Percentiles rank a stretch among this genome's conserved stretches.
These are phyloP conservation scores for Rotaria magnacalcarata DNA, from an alignment of 2,888 invertebrate species.

Conservation along the genomic window DNA sequence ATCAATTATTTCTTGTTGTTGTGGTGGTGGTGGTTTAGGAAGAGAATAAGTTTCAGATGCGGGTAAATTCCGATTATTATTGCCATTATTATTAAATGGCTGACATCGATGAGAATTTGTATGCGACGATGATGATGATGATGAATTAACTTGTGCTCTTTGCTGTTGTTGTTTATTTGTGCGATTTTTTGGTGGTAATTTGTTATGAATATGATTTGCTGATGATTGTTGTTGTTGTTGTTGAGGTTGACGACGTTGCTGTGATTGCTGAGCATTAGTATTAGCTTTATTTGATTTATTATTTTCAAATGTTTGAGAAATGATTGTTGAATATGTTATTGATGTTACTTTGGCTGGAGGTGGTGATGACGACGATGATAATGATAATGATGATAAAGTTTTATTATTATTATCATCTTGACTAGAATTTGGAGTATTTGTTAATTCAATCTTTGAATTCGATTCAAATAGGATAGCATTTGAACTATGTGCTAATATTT, in stretches of 20 bases:
- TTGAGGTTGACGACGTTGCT: neutral
- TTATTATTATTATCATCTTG: slow-evolving; percentile 3
- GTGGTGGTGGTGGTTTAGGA: neutral
- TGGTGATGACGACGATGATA: neutral
- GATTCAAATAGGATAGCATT: neutral
- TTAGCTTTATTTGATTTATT: neutral
- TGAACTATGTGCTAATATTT: neutral
- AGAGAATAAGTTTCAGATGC: neutral
- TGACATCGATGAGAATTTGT: neutral
- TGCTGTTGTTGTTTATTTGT: neutral
- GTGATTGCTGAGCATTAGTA: neutral
- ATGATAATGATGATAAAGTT: too few species aligned
- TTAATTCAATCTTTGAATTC: neutral
- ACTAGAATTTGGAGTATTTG: neutral
- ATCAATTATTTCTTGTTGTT: neutral
- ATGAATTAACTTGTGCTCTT: neutral
- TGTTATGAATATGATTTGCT: neutral
- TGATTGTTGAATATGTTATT: neutral
- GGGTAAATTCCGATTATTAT: neutral
- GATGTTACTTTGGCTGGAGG: neutral
- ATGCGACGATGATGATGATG: neutral
- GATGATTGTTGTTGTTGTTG: neutral
- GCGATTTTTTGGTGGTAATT: neutral
- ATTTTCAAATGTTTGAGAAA: slow-evolving; percentile 13
- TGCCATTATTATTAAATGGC: neutral